A percentile compares a stretch with the other conserved stretches of the same genome.
These are phyloP conservation scores for Istiophorus platypterus DNA, from an alignment of 2,113 vertebrate species.

Conservation along the genomic window DNA sequence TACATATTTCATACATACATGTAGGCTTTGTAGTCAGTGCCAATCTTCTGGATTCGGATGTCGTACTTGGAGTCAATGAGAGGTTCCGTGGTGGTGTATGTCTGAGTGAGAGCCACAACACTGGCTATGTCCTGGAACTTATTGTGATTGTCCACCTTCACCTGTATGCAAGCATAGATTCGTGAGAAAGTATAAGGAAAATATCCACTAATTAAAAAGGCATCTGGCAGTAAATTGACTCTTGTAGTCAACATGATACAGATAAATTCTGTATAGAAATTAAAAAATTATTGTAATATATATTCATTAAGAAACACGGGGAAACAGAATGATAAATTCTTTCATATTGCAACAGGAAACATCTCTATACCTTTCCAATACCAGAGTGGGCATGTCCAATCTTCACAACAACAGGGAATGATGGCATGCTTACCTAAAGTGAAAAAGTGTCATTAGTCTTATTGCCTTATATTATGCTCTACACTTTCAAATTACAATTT, in stretches of 20 bases:
- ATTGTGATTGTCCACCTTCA: constrained; percentile 98
- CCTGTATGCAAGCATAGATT: constrained; percentile 81
- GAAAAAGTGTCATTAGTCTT: constrained; percentile 1
- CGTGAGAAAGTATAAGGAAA: background rate
- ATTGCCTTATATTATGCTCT: background rate
- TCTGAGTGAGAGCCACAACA: constrained; percentile 98
- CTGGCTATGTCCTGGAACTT: constrained; percentile 99
- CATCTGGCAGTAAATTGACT: background rate
- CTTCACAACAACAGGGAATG: constrained; percentile 98
- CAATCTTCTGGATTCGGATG: constrained; percentile 99
- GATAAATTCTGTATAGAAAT: too few relatives aligned
- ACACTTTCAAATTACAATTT: background rate
- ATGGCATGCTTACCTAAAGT: constrained; percentile 88
- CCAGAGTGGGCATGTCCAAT: constrained; percentile 99
- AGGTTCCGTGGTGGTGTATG: constrained; percentile 96
- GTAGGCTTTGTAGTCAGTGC: constrained; percentile 97
- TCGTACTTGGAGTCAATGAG: constrained; percentile 98
- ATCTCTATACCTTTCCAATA: constrained; percentile 93
- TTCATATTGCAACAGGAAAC: constrained; percentile 3
- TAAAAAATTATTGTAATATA: too few relatives aligned
- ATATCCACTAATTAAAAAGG: background rate
- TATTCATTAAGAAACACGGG: background rate
- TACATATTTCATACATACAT: constrained; percentile 84
- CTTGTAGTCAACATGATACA: background rate
- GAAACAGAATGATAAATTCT: background rate